These are phyloP conservation scores for Myanophis thanlyinensis DNA, from an alignment of 2,113 vertebrate genomes.

Conservation along the genomic window DNA sequence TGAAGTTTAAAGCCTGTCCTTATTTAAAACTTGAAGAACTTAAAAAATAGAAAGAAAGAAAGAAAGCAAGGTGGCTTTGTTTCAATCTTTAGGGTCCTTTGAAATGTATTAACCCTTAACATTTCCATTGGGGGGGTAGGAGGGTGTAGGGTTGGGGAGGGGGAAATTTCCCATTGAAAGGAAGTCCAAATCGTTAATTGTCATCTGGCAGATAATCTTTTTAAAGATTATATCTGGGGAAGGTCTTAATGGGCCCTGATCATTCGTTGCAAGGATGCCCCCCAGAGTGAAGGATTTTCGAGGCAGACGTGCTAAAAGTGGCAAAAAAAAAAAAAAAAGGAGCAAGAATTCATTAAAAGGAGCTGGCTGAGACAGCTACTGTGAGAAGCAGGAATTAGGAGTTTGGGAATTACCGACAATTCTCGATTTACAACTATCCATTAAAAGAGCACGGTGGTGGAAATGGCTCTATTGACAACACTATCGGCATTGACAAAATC, in stretches of 20 bases:
- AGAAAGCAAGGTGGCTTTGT: background rate
- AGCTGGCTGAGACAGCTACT: background rate
- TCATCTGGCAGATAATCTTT: background rate
- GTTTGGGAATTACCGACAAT: too few species aligned
- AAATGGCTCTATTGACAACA: too few species aligned
- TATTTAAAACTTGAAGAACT: background rate
- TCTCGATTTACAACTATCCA: too few species aligned
- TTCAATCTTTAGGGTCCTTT: background rate
- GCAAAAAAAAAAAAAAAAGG: background rate
- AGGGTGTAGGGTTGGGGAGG: too few species aligned
- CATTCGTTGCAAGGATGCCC: background rate
- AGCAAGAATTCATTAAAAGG: too few species aligned
- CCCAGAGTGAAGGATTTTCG: background rate
- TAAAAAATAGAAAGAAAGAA: background rate
- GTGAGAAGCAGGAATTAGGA: background rate
- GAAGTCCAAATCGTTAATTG: too few species aligned
- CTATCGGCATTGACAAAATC: background rate
- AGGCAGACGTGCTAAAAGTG: background rate
- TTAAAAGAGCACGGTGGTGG: too few species aligned
- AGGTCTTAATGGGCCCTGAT: background rate
- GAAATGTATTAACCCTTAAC: background rate
- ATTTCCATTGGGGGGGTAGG: background rate
- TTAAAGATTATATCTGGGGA: too few species aligned
- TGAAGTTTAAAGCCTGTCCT: background rate
- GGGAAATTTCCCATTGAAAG: background rate